A percentile compares a stretch with the other conserved stretches of the same genome.
Conservation (phyloP, 2,113 vertebrate species). For the Hipposideros armiger region DNA sequence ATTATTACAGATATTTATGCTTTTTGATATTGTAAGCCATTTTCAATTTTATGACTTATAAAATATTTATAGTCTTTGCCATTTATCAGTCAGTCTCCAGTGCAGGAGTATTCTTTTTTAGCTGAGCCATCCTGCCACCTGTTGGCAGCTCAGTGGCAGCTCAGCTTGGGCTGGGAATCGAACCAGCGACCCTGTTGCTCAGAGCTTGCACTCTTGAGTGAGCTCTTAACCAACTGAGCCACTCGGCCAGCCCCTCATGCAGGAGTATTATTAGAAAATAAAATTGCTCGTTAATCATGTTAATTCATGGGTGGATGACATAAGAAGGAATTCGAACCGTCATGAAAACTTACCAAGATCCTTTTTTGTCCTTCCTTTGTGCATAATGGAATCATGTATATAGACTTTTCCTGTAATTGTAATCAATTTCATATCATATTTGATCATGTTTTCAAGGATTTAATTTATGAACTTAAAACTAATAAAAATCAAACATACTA, state of each 20-base stretch:
- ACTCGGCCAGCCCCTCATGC: too few species aligned
- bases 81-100: constrained; percentile 33
- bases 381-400: neutral
- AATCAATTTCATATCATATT: constrained; percentile 16
- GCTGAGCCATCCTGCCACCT: too few species aligned
- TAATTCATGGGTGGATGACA: neutral
- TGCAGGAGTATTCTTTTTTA: neutral
- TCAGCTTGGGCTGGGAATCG: too few species aligned
- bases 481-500: constrained; percentile 4
- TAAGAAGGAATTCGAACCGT: neutral
- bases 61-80: constrained; percentile 8
- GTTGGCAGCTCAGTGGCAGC: too few species aligned
- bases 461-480: constrained; percentile 45
- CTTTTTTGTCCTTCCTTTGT: neutral
- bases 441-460: constrained; percentile 59
- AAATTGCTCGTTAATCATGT: neutral
- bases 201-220: too few species aligned
- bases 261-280: constrained; percentile 8
- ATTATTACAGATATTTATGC: neutral
- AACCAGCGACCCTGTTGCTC: too few species aligned
- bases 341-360: neutral
- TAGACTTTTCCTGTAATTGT: neutral
- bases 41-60: constrained; percentile 38
- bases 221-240: too few species aligned
- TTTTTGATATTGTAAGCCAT: constrained; percentile 32